A percentile compares a stretch with the other conserved stretches of the same genome.
phyloP scores from a whole-genome alignment of 2,888 invertebrate genomes.

The Strigamia maritima region DNA sequence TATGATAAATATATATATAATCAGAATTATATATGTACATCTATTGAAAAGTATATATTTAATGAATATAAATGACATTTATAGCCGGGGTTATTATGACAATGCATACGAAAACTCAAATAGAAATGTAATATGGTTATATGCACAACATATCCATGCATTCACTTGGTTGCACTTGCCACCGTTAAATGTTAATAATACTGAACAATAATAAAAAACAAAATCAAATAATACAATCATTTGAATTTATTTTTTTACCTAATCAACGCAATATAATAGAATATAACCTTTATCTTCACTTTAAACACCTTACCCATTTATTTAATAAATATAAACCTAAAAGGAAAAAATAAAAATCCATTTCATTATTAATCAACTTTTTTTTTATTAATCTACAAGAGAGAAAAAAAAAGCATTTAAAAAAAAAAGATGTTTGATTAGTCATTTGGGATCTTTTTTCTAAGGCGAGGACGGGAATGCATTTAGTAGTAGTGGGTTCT shows the following conservation, averaged over 20 bases:
- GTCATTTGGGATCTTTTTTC: slow-evolving; percentile 2
- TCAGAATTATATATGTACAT: neutral
- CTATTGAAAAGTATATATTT: neutral
- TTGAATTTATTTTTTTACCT: neutral
- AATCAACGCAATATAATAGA: neutral
- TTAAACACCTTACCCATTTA: slow-evolving; percentile 20
- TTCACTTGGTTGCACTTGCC: slow-evolving; percentile 15
- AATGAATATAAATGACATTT: slow-evolving; percentile 7
- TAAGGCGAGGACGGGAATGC: slow-evolving; percentile 10
- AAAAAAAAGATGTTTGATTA: neutral
- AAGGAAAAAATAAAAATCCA: slow-evolving; percentile 22
- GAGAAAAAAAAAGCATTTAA: slow-evolving; percentile 15
- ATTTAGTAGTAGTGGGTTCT: neutral
- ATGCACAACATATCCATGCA: slow-evolving; percentile 6
- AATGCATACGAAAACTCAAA: slow-evolving; percentile 20
- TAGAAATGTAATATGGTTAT: neutral
- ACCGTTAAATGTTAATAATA: neutral
- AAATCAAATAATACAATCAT: neutral
- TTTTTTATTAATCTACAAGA: slow-evolving; percentile 31
- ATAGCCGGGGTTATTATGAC: slow-evolving; percentile 17
- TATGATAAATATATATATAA: neutral
- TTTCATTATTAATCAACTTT: slow-evolving; percentile 19
- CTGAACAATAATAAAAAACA: neutral
- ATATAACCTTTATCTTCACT: neutral
- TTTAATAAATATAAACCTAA: slow-evolving; percentile 6